Evolutionary conservation across 2,888 invertebrate genomes (phyloP).

Genomic region (Eustalomyia histrio): DNA sequence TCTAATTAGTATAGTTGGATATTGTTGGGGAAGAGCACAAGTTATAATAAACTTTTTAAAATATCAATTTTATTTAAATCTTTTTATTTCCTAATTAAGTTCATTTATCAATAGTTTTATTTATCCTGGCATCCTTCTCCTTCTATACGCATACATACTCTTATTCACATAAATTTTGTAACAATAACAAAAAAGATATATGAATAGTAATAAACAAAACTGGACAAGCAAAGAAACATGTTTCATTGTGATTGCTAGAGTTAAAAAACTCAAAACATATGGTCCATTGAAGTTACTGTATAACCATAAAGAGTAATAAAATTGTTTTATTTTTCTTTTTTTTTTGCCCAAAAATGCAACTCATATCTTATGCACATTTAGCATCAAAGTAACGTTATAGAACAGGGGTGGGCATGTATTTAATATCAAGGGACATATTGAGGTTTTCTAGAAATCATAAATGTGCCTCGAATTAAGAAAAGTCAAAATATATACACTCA

Average conservation of each 20-base stretch:
- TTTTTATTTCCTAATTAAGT: too few relatives aligned
- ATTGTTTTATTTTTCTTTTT: too few relatives aligned
- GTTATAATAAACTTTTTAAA: too few relatives aligned
- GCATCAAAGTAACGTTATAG: constrained; percentile 17
- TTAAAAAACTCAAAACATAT: constrained; percentile 51
- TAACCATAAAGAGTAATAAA: constrained; percentile 37
- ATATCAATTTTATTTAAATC: too few relatives aligned
- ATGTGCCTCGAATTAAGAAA: too few relatives aligned
- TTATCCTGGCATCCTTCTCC: not conserved
- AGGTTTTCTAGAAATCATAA: too few relatives aligned
- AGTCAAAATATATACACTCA: too few relatives aligned
- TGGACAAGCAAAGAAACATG: constrained; percentile 29
- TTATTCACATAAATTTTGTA: not conserved
- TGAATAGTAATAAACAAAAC: constrained; percentile 50
- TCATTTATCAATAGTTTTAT: too few relatives aligned
- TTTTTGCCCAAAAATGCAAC: not conserved
- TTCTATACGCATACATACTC: not conserved
- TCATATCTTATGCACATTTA: constrained; percentile 39
- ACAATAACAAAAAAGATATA: constrained; percentile 38
- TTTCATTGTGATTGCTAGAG: constrained; percentile 43
- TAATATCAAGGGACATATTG: too few relatives aligned
- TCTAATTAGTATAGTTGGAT: not conserved
- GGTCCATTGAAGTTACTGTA: constrained; percentile 30
- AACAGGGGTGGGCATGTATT: too few relatives aligned
- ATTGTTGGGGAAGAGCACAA: too few relatives aligned